A percentile compares a stretch with the other conserved stretches of the same genome.
Evolutionary conservation across 1,140 invertebrate genomes (phyloP).

Genomic region (Stegodyphus dumicola): DNA sequence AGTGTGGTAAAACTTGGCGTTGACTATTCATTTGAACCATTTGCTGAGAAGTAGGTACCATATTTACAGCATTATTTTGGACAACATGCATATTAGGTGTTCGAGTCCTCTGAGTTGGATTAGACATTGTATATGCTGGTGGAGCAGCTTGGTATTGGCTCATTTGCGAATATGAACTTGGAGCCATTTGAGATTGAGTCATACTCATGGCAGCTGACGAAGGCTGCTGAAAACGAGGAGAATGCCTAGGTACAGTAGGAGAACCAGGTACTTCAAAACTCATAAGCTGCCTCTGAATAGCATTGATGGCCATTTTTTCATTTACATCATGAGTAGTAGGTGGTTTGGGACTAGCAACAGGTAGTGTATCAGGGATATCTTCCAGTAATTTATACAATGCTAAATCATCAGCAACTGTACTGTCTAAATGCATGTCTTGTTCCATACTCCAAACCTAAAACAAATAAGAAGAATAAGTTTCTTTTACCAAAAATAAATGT

Average conservation of each 20-base stretch:
- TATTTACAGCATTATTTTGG: constrained; percentile 38
- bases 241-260: not conserved
- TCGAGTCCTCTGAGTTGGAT: constrained; percentile 40
- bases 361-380: constrained; percentile 25
- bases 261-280: constrained; percentile 76
- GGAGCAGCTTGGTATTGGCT: constrained; percentile 49
- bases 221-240: constrained; percentile 64
- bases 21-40: constrained; percentile 64
- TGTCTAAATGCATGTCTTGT: constrained; percentile 62
- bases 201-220: constrained; percentile 61
- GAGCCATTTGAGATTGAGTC: not conserved
- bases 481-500: too few species aligned
- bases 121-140: constrained; percentile 24
- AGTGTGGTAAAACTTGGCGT: constrained; percentile 23
- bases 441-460: constrained; percentile 62
- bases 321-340: constrained; percentile 70
- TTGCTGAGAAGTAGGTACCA: constrained; percentile 32
- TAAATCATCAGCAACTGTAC: not conserved
- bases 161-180: constrained; percentile 10
- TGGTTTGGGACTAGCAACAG: constrained; percentile 38
- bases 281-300: constrained; percentile 91
- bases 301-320: constrained; percentile 87
- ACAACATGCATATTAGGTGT: constrained; percentile 65
- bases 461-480: not conserved
- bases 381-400: constrained; percentile 48